Evolutionary conservation across 2,797 vertebrate species (phyloP).

Genomic region (Mus caroli): DNA sequence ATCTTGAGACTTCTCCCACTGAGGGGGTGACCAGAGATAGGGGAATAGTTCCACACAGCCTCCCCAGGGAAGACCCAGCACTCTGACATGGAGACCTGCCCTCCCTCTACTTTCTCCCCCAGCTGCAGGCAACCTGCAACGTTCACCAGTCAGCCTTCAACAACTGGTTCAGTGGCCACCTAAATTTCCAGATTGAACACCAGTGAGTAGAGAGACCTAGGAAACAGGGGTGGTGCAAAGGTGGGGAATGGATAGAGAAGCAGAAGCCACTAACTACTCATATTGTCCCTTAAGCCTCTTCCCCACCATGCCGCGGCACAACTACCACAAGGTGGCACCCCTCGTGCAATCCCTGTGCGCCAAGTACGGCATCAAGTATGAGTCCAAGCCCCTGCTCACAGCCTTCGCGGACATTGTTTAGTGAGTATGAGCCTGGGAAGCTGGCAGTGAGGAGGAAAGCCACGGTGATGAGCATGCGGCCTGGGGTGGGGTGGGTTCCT

Average conservation of each 20-base stretch:
- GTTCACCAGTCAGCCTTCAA: slow-evolving; percentile 91
- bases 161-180: slow-evolving; percentile 93
- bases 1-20: neutral
- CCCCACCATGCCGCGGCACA: slow-evolving; percentile 90
- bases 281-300: slow-evolving; percentile 87
- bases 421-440: slow-evolving; percentile 82
- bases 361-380: slow-evolving; percentile 88
- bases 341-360: slow-evolving; percentile 89
- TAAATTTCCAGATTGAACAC: slow-evolving; percentile 93
- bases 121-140: slow-evolving; percentile 92
- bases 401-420: slow-evolving; percentile 89
- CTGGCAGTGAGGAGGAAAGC: neutral
- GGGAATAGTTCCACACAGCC: neutral
- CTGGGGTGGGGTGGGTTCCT: neutral
- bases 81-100: neutral
- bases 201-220: slow-evolving; percentile 87
- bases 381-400: slow-evolving; percentile 87
- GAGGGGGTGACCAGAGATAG: neutral
- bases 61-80: neutral
- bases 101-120: neutral
- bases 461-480: neutral
- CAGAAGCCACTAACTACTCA: neutral
- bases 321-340: slow-evolving; percentile 89
- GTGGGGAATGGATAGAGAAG: rapidly evolving
- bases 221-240: neutral